Conservation (phyloP, 2,797 vertebrate genomes). For the Ptychobarbus kaznakovi region DNA sequence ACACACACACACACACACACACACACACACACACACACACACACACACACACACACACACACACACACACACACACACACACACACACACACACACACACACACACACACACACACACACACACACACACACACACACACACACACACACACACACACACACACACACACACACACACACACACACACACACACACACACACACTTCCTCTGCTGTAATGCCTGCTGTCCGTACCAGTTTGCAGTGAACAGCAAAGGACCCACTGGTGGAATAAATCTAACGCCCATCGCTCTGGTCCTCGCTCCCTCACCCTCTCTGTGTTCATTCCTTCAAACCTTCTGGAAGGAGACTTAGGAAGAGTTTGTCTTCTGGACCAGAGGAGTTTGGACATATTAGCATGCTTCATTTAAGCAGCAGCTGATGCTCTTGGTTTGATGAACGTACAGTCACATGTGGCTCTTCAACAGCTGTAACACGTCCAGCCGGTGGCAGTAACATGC, state of each 20-base stretch:
- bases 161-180: constrained; percentile 54
- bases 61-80: constrained; percentile 45
- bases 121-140: constrained; percentile 58
- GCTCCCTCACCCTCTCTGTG: background rate
- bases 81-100: constrained; percentile 62
- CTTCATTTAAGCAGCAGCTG: constrained; percentile 38
- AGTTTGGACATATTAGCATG: constrained; percentile 46
- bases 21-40: constrained; percentile 57
- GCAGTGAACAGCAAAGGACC: constrained; percentile 23
- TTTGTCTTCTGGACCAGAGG: constrained; percentile 42
- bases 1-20: constrained; percentile 25
- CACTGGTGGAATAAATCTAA: constrained; percentile 26
- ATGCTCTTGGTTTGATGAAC: constrained; percentile 40
- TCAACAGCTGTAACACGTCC: background rate
- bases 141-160: constrained; percentile 44
- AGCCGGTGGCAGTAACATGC: background rate
- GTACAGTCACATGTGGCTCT: constrained; percentile 20
- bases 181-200: constrained; percentile 58
- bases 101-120: constrained; percentile 22
- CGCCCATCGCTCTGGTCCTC: constrained; percentile 26
- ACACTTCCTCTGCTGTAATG: constrained; percentile 65
- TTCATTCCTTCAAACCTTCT: constrained; percentile 12
- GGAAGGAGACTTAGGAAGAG: constrained; percentile 35
- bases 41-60: constrained; percentile 46
- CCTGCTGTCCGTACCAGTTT: constrained; percentile 18